phyloP scores from a whole-genome alignment of 2,797 vertebrate species.

The Sebastes glaucus region DNA sequence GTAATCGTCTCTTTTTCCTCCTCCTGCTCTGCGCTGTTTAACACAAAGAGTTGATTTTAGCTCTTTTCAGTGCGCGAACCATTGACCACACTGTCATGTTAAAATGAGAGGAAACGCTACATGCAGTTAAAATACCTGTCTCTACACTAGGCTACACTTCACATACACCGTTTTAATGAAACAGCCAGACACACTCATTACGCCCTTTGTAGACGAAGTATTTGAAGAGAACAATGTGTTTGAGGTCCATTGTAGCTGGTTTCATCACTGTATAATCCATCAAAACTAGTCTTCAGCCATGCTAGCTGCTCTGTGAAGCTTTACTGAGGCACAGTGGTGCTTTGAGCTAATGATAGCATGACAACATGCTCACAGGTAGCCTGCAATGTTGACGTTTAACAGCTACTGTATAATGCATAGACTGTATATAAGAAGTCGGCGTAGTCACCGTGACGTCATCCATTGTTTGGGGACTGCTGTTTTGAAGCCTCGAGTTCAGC shows the following conservation, averaged over 20 bases:
- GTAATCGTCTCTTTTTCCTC: conserved; percentile 45
- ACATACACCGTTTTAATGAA: not conserved
- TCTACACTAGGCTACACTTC: not conserved
- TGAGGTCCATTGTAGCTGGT: not conserved
- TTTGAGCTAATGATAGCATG: too few species aligned
- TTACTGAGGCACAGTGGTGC: not conserved
- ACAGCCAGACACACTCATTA: not conserved
- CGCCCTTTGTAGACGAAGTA: not conserved
- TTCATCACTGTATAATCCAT: not conserved
- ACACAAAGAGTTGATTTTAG: conserved; percentile 50
- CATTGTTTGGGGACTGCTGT: too few species aligned
- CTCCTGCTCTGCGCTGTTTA: conserved; percentile 21
- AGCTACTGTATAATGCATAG: not conserved
- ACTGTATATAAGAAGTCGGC: too few species aligned
- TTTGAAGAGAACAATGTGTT: not conserved
- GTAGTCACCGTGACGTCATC: too few species aligned
- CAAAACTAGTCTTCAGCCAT: not conserved
- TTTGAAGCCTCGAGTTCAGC: too few species aligned
- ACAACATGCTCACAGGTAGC: not conserved
- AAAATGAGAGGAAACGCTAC: conserved; percentile 6
- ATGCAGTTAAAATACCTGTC: not conserved
- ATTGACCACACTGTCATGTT: conserved; percentile 38
- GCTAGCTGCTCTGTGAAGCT: not conserved
- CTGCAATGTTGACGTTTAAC: not conserved
- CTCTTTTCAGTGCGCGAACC: conserved; percentile 33